These are phyloP conservation scores for Apostichopus californicus DNA, from an alignment of 35 echinoderm and acorn worm genomes.

Conservation along the genomic window DNA sequence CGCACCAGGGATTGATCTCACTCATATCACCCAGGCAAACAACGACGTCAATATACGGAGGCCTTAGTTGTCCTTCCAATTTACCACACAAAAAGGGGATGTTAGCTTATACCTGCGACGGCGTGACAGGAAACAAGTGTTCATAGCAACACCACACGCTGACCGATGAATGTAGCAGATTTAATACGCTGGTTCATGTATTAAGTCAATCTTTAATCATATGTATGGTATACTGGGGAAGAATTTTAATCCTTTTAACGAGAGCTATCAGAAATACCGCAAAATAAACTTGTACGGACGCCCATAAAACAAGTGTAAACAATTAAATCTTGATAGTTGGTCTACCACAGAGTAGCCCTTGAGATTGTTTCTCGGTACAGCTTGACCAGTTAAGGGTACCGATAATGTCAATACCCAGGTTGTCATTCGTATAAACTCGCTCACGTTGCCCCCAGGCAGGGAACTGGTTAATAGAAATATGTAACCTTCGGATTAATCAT, in stretches of 20 bases:
- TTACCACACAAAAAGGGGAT: neutral
- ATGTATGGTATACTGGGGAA: neutral
- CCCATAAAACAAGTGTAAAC: neutral
- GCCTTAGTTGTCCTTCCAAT: neutral
- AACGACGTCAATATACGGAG: neutral
- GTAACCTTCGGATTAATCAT: conserved; percentile 4
- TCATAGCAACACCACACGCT: too few species aligned
- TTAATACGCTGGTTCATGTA: too few species aligned
- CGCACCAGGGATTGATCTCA: neutral
- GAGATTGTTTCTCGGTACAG: conserved; percentile 3
- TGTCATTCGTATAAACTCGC: neutral
- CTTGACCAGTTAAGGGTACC: neutral
- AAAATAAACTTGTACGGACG: neutral
- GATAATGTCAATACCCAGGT: neutral
- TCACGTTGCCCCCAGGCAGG: neutral
- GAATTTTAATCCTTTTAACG: neutral
- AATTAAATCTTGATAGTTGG: neutral
- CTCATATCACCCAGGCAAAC: neutral
- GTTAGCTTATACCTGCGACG: neutral
- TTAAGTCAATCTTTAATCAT: too few species aligned
- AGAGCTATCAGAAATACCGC: neutral
- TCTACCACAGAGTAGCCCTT: neutral
- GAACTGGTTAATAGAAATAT: neutral
- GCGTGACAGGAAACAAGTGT: too few species aligned
- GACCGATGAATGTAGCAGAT: too few species aligned